Evolutionary conservation across 2,888 invertebrate genomes (phyloP).

Genomic region (Nezara viridula): DNA sequence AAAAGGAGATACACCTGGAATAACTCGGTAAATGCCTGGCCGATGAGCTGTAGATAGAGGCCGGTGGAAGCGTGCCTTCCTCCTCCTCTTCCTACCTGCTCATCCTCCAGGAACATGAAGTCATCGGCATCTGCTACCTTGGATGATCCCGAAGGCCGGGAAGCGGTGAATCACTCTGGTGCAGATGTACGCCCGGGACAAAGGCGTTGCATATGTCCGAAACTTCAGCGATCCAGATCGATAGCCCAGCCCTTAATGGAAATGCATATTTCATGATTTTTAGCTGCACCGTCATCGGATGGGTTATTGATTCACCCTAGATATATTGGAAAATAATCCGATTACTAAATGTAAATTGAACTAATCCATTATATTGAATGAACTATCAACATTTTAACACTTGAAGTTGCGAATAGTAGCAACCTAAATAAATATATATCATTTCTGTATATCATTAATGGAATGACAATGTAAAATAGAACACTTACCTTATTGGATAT

Average conservation of each 20-base stretch:
- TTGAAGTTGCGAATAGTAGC: neutral
- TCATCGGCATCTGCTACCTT: conserved; percentile 9
- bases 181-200: neutral
- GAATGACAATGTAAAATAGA: too few species aligned
- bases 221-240: neutral
- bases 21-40: neutral
- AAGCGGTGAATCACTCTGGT: conserved; percentile 29
- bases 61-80: neutral
- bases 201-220: neutral
- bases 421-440: too few species aligned
- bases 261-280: conserved; percentile 48
- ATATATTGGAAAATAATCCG: conserved; percentile 18
- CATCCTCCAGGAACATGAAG: neutral
- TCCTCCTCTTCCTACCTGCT: conserved; percentile 3
- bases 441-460: too few species aligned
- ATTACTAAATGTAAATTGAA: neutral
- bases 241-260: conserved; percentile 1
- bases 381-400: neutral
- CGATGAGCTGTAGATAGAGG: neutral
- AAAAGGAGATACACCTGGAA: conserved; percentile 25
- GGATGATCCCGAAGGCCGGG: conserved; percentile 12
- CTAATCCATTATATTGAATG: neutral
- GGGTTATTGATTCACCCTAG: conserved; percentile 1
- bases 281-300: conserved; percentile 7
- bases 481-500: too few species aligned